Evolutionary conservation across 1,140 invertebrate genomes (phyloP), one percentile per base, ranked within the genome.

Genomic region (Drosophila insularis): DNA sequence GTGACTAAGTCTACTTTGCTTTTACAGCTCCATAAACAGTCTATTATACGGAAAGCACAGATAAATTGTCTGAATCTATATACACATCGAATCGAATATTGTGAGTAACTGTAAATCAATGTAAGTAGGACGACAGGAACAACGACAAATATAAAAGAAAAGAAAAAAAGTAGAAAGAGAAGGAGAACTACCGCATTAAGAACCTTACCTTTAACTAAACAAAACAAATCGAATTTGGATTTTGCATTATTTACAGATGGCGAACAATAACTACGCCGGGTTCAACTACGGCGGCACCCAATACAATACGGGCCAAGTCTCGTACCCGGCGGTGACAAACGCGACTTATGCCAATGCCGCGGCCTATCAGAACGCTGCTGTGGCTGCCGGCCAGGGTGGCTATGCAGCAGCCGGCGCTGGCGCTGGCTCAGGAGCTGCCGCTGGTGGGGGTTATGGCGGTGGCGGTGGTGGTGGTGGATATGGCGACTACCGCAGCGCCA

Each of bases 251-350:
- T 58, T 64, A 67, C 70, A 68, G 78, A 97, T 97, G 96, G 96
- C 96, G 92, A 95, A 96, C 92, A 97, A 97, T 94, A 97, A 97
- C 95, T 97, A 97, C 94, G 97, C 97, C 93, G 96, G 96, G 87
- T 97, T 97, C 94, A 96, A 96, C 91, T 96, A 97, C 92, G 95
- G 96, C 84, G 96, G 96, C 92, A 97, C 97, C 87, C 96, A 97
- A 94, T 97, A 97, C 93, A 96, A 96, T 95, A 70, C 86, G 59
- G 81, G 81, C n/a, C 81, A 90, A 61, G 80, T 87, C n/a, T 71
- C 87, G 31, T 91, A 91, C 63, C 89, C 90, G 63, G 90, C 89
- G 35, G 89, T 90, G 71, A 90, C 90, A 23, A 90, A 91, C 71
- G 90, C 87, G 60, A 91, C 90, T 61, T 90, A 90, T 76, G 90